Evolutionary conservation across 2,888 invertebrate species (phyloP).

Genomic region (Lymantria dispar): DNA sequence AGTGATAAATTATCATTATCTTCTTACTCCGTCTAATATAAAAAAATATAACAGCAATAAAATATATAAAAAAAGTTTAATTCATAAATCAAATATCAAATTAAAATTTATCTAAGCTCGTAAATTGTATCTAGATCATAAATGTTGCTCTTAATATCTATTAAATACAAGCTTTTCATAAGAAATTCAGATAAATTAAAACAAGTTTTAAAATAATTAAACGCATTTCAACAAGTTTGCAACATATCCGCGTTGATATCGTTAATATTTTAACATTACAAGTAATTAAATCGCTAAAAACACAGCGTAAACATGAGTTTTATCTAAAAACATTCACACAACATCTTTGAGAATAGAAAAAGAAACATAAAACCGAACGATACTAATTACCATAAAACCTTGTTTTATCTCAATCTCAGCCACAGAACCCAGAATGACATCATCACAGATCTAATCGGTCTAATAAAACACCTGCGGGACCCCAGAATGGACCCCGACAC

Average conservation of each 20-base stretch:
- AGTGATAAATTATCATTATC: neutral
- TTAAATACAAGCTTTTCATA: too few species aligned
- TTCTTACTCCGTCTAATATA: neutral
- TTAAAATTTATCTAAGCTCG: too few species aligned
- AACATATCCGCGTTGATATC: neutral
- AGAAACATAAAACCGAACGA: slow-evolving; percentile 30
- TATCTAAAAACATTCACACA: slow-evolving; percentile 5
- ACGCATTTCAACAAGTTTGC: too few species aligned
- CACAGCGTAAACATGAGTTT: slow-evolving; percentile 15
- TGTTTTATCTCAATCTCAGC: slow-evolving; percentile 32
- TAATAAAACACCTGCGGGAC: slow-evolving; percentile 36
- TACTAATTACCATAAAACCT: slow-evolving; percentile 37
- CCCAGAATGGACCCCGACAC: slow-evolving; percentile 54
- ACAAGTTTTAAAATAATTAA: too few species aligned
- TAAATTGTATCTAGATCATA: too few species aligned
- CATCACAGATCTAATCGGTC: slow-evolving; percentile 32
- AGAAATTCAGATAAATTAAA: too few species aligned
- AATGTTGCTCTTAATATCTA: too few species aligned
- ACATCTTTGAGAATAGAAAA: slow-evolving; percentile 13
- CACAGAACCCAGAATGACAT: slow-evolving; percentile 32
- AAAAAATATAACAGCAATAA: neutral
- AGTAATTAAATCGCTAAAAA: slow-evolving; percentile 13
- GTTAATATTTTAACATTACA: neutral
- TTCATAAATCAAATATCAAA: too few species aligned
- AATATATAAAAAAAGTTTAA: neutral